Base-by-base conservation (phyloP, 1,140 invertebrate species). In the Hylyphantes graminicola region DNA sequence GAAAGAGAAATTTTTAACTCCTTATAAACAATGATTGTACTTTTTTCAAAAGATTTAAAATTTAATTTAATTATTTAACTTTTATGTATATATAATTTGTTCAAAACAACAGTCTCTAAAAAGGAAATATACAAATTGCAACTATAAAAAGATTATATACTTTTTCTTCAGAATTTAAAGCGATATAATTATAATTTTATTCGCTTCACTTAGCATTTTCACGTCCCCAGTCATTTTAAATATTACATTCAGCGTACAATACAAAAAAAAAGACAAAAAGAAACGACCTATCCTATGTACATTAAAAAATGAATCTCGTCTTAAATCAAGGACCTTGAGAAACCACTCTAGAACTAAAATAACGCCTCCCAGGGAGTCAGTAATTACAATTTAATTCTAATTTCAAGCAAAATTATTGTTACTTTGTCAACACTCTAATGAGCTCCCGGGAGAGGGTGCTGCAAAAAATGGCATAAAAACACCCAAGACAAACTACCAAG, bases 301-400 rank as follows among this genome's bases (percentile, higher is more conserved):
- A 51, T n/a, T 63, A 63, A 57, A 55, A 57, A 48, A 74, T 74
- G 51, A 82, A 83, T 74, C 57, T 50, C 55, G 19, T 50, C 51
- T 83, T 85, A 85, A 85, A 85, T 85, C 82, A 85, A 77, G 57
- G 48, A 21, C 73, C 74, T 17, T 19, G 35, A 53, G 73, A 17
- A 65, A 85, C 65, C 74, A 77, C 54, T 63, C 17, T 7, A n/a
- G 54, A 76, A 85, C 64, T 68, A 77, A 85, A 85, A 85, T 85
- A 68, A 85, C 65, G 10, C 73, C 51, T 61, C 82, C 73, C 48
- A 19, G 73, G 82, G 82, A 85, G 73, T 85, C 65, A 57, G 82
- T 85, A 85, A 85, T 85, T 85, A 77, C 82, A 76, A 77, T 85
- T 85, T 85, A 85, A 85, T 85, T 85, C 82, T 85, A 85, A 85